Evolutionary conservation across 2,797 vertebrate genomes (phyloP), one percentile per base, ranked within the genome.

Genomic region (Hoplostethus atlanticus): DNA sequence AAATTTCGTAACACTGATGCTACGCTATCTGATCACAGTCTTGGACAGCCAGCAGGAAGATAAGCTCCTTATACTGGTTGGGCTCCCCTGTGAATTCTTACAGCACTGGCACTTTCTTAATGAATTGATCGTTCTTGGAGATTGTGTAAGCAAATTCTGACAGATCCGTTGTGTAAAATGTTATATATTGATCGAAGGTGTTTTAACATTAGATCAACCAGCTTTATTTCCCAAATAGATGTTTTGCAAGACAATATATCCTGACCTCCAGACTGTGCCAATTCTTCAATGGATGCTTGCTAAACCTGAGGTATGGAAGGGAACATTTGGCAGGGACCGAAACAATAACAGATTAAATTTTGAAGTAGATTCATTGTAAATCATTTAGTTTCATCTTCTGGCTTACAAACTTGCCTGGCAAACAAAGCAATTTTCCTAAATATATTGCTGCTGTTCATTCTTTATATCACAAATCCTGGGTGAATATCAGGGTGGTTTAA

Each of bases 401-500:
- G 8, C 38, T 64, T 36, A 65, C 31, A 42, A 77, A n/a, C 44
- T 63, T 67, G 40, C 38, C 44, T 36, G 25, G 54, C 36, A 71
- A 64, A 53, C 36, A 64, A 59, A 60, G 58, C 70, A 58, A 36
- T 66, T 63, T 69, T 47, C 38, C 6, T 16, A 40, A 54, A 83
- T 42, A 60, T 21, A 52, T 56, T 4, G 60, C 51, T 63, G 68
- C 73, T 0, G 3, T 48, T 68, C 28, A 28, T 28, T 13, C n/a
- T 28, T 28, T 28, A 28, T 44, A 48, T 60, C 53, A 69, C 3
- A 59, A 51, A 52, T 50, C 5, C 44, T 31, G 60, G 38, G 57
- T 84, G 52, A 64, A n/a, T 75, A 72, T 73, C 47, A 54, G 63
- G 52, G 6, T 11, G 48, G 4, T 59, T 63, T 73, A 79, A 59